Percentiles rank a stretch among this genome's conserved stretches.
These are phyloP conservation scores for Caenorhabditis latens DNA, from an alignment of 1,140 invertebrate genomes.

Conservation along the genomic window DNA sequence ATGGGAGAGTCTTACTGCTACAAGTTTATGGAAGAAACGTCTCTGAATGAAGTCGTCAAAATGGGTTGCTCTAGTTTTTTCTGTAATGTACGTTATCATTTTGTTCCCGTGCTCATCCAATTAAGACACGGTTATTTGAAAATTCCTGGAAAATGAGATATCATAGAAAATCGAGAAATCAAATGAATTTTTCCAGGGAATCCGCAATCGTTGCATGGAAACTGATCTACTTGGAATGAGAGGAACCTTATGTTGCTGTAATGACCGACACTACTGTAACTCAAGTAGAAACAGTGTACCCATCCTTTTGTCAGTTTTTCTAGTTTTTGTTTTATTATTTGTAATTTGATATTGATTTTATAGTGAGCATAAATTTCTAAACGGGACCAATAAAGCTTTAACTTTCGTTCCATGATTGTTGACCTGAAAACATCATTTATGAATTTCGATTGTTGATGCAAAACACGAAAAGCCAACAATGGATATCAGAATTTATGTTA, in stretches of 20 bases:
- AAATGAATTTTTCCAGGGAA: constrained; percentile 27
- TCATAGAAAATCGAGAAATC: too few species aligned
- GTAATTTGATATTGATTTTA: not conserved
- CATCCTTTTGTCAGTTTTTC: not conserved
- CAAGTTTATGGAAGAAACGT: constrained; percentile 45
- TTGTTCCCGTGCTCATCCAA: too few species aligned
- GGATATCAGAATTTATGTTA: not conserved
- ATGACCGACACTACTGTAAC: constrained; percentile 37
- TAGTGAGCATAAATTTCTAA: not conserved
- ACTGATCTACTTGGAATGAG: constrained; percentile 46
- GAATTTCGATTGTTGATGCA: not conserved
- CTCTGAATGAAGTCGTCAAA: constrained; percentile 43
- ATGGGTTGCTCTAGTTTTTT: constrained; percentile 47
- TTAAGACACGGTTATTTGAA: too few species aligned
- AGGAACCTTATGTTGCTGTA: constrained; percentile 46
- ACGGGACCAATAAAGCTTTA: not conserved
- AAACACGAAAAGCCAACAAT: not conserved
- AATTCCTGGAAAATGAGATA: too few species aligned
- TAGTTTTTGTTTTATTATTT: not conserved
- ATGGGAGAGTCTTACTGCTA: constrained; percentile 43
- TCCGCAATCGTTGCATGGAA: constrained; percentile 30
- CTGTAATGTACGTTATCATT: constrained; percentile 18
- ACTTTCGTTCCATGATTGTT: not conserved
- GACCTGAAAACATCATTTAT: not conserved
- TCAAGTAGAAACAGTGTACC: not conserved